These are phyloP conservation scores for Campopleginae sp. DNA, from an alignment of 2,888 invertebrate species.

Conservation along the genomic window DNA sequence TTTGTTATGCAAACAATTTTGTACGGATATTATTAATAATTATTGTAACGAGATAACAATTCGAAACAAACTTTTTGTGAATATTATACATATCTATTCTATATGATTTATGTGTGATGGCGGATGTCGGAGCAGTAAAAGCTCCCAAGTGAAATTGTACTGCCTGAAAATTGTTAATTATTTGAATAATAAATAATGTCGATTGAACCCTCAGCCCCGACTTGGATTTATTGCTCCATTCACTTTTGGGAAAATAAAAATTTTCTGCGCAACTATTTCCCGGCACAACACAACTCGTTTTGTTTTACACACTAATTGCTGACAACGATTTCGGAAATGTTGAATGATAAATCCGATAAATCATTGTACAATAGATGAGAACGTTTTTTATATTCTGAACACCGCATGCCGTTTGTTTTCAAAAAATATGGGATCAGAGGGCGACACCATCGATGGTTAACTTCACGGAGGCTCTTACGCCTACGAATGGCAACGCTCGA, in stretches of 20 bases:
- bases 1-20: conserved; percentile 81
- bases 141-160: conserved; percentile 66
- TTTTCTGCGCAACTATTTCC: no score
- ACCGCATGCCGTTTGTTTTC: no score
- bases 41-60: conserved; percentile 54
- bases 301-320: no score
- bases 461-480: no score
- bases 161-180: conserved; percentile 80
- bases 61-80: conserved; percentile 75
- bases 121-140: conserved; percentile 49
- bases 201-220: conserved; percentile 59
- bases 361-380: no score
- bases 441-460: no score
- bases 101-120: conserved; percentile 71
- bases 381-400: no score
- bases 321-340: no score
- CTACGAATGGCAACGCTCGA: neutral
- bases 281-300: no score
- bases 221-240: conserved; percentile 23
- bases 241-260: no score
- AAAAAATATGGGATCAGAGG: neutral
- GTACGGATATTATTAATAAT: conserved; percentile 80
- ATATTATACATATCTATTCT: conserved; percentile 81
- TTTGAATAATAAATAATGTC: conserved; percentile 79
- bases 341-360: no score